Percentiles rank a stretch among this genome's conserved stretches.
phyloP scores from a whole-genome alignment of 2,888 invertebrate genomes.

The Harpagoxenus sublaevis region DNA sequence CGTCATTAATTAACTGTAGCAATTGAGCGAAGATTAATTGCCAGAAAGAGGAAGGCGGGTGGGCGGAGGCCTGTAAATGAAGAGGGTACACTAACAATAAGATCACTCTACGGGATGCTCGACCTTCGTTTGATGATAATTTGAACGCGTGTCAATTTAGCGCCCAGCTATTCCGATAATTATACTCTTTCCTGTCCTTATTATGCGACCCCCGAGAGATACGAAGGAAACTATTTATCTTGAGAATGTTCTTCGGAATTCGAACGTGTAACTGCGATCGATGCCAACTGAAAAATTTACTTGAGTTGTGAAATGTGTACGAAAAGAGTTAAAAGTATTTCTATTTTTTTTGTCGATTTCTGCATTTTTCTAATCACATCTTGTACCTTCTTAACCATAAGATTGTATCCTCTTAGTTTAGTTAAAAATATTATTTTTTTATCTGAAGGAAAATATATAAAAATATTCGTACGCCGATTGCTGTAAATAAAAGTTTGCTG shows the following conservation, averaged over 20 bases:
- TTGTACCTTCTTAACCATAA: neutral
- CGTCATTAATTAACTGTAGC: constrained; percentile 80
- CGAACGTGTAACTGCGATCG: neutral
- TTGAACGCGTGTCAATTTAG: constrained; percentile 76
- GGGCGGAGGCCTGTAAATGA: constrained; percentile 56
- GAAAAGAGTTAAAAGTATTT: neutral
- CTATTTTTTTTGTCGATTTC: neutral
- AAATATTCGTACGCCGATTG: neutral
- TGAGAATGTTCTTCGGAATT: constrained; percentile 48
- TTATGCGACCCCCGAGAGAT: constrained; percentile 57
- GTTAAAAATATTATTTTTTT: neutral
- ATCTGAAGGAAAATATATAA: neutral
- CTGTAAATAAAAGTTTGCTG: neutral
- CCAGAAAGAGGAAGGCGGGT: constrained; percentile 64
- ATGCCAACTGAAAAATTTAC: neutral
- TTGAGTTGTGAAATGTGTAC: neutral
- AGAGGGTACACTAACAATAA: constrained; percentile 70
- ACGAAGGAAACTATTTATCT: constrained; percentile 63
- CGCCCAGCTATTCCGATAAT: constrained; percentile 65
- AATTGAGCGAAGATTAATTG: constrained; percentile 81
- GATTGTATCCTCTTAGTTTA: neutral
- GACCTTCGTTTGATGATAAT: constrained; percentile 68
- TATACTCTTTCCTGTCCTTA: constrained; percentile 70
- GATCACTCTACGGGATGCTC: constrained; percentile 67
- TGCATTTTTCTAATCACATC: neutral